A percentile compares a stretch with the other conserved stretches of the same genome.
Evolutionary conservation across 2,113 vertebrate species (phyloP).

Genomic region (Lucifuga dentata): DNA sequence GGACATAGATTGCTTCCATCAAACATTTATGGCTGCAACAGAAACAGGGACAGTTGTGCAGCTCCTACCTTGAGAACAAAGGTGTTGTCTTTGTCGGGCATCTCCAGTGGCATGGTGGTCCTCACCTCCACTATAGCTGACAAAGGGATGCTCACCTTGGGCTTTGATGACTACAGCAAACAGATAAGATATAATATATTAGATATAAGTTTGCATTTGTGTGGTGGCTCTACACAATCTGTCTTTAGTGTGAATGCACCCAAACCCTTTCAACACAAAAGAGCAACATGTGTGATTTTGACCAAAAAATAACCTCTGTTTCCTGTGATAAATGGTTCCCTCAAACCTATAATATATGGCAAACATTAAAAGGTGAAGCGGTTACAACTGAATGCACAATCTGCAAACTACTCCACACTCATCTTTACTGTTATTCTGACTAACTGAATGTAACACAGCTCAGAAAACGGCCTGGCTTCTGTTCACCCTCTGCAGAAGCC

Average conservation of each 20-base stretch:
- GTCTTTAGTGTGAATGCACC: conserved; percentile 29
- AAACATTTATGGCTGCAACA: not conserved
- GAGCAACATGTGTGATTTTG: too few species aligned
- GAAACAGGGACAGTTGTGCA: not conserved
- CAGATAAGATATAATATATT: not conserved
- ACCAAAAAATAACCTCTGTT: not conserved
- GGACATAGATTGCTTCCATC: not conserved
- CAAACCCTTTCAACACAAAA: too few species aligned
- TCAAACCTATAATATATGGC: not conserved
- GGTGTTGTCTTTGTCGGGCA: conserved; percentile 99
- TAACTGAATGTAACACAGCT: conserved; percentile 38
- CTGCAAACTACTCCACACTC: not conserved
- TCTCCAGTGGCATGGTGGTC: conserved; percentile 98
- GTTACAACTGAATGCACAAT: conserved; percentile 1
- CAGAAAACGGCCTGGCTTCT: conserved; percentile 49
- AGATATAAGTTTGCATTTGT: not conserved
- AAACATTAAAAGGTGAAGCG: not conserved
- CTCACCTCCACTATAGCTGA: conserved; percentile 95
- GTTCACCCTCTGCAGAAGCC: conserved; percentile 51
- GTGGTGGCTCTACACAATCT: conserved; percentile 6
- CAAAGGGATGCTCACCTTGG: conserved; percentile 95
- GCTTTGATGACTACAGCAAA: conserved; percentile 89
- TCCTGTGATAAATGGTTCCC: not conserved
- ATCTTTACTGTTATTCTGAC: conserved; percentile 32
- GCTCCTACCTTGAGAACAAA: conserved; percentile 94